These are phyloP conservation scores for Lepidocolaptes lacrymiger DNA, from an alignment of 2,797 vertebrate genomes.

Conservation along the genomic window DNA sequence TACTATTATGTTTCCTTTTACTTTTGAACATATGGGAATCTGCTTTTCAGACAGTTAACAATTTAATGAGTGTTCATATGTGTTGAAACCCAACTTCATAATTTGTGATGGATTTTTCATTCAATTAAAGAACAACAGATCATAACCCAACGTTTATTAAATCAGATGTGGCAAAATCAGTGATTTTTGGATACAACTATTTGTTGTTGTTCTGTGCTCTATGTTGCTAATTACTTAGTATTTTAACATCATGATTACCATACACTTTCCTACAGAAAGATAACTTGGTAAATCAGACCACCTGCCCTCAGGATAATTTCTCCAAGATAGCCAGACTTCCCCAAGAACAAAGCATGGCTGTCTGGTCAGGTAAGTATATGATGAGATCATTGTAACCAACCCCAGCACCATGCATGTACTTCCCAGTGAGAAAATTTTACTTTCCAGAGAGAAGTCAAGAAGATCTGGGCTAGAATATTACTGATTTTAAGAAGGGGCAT, in stretches of 20 bases:
- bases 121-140: conserved; percentile 5
- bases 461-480: not conserved
- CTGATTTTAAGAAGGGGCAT: not conserved
- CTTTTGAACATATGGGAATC: not conserved
- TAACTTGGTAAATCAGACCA: conserved; percentile 12
- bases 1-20: not conserved
- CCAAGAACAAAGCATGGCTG: not conserved
- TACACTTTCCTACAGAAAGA: not conserved
- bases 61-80: not conserved
- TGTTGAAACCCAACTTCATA: not conserved
- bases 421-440: not conserved
- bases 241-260: not conserved
- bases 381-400: not conserved
- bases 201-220: not conserved
- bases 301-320: not conserved
- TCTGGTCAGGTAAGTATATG: not conserved
- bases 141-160: not conserved
- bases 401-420: not conserved
- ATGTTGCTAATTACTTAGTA: conserved; percentile 1
- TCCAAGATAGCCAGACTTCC: not conserved
- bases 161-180: not conserved
- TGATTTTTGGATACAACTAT: not conserved
- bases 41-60: not conserved
- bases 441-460: not conserved
- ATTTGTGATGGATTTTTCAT: not conserved